phyloP scores from a whole-genome alignment of 1,140 invertebrate genomes.

The Platyscapa corneri region DNA sequence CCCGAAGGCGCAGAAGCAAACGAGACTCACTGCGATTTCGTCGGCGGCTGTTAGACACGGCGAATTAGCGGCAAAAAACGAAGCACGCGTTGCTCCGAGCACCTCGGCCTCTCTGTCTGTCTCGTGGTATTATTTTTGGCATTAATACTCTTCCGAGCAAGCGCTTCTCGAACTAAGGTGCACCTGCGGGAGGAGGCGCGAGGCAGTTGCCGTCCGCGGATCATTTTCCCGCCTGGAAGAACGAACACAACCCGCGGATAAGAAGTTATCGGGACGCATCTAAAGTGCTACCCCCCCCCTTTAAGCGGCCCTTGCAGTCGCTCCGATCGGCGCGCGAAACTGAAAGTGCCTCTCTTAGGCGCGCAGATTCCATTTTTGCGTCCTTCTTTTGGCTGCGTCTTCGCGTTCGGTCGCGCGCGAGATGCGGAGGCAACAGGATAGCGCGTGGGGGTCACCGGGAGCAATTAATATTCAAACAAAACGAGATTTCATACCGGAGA shows the following conservation, averaged over 20 bases:
- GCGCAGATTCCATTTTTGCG: neutral
- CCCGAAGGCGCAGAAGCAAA: neutral
- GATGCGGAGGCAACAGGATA: constrained; percentile 4
- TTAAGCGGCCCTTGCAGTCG: constrained; percentile 5
- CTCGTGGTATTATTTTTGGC: neutral
- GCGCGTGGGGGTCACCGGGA: constrained; percentile 9
- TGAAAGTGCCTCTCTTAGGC: constrained; percentile 54
- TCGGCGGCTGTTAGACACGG: too few relatives aligned
- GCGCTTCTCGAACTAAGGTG: neutral
- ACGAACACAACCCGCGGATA: neutral
- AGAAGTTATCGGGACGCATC: constrained; percentile 39
- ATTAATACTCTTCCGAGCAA: neutral
- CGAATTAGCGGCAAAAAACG: neutral
- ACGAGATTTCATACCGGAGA: constrained; percentile 45
- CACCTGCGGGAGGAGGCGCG: neutral
- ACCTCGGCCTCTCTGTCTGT: neutral
- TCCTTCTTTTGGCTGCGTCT: too few relatives aligned
- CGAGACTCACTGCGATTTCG: neutral
- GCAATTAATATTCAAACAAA: constrained; percentile 57
- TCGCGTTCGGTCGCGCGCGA: neutral
- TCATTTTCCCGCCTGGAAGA: neutral
- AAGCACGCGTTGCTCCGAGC: neutral
- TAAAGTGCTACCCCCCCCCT: constrained; percentile 30
- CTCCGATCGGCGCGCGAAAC: constrained; percentile 47
- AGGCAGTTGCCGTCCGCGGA: neutral